Base-by-base conservation (phyloP, 37 sponge, comb jelly and placozoan genomes). In the Amphimedon queenslandica region DNA sequence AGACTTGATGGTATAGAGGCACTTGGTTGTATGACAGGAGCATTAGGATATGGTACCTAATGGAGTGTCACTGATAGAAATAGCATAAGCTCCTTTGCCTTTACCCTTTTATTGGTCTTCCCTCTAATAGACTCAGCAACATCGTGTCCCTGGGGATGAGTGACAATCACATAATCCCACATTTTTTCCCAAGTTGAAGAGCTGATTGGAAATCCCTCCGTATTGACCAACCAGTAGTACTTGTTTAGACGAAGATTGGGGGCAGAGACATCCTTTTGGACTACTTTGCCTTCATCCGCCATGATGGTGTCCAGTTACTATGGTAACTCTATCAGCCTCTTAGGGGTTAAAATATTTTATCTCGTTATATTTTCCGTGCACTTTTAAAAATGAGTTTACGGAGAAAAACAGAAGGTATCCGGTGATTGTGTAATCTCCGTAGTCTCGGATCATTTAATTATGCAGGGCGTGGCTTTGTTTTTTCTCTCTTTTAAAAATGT, bases 141-240 rank as follows among this genome's bases (percentile, higher is more conserved):
- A 6, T 51, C 42, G 4, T 37, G 39, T 16, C 92, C 89, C 3
- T 81, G 55, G 23, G 94, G 94, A 55, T 97, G 98, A 16, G 71
- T 68, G 8, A 64, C 43, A 55, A 40, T 65, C 2, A 92, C 82
- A 57, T 90, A 56, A 3, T 69, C 4, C 98, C 98, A 97, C 92
- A 97, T 85, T 39, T 70, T 84, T 30, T 91, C 82, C 89, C 92
- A 86, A 0, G 92, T 84, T 40, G 77, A 80, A 30, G 66, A 53
- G 10, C 63, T 47, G 8, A 97, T 75, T 11, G 98, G 98, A 73
- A 97, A 90, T 1, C 98, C 98, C 18, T 67, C 70, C 47, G 82
- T 90, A 80, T 97, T 97, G 0, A 97, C 87, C 41, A 88, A 87
- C 91, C 91, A 90, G 87, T 87, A 90, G 66, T 77, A 47, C 53